Conservation (phyloP, 2,797 vertebrate species). For the Centropyge bicolor region DNA sequence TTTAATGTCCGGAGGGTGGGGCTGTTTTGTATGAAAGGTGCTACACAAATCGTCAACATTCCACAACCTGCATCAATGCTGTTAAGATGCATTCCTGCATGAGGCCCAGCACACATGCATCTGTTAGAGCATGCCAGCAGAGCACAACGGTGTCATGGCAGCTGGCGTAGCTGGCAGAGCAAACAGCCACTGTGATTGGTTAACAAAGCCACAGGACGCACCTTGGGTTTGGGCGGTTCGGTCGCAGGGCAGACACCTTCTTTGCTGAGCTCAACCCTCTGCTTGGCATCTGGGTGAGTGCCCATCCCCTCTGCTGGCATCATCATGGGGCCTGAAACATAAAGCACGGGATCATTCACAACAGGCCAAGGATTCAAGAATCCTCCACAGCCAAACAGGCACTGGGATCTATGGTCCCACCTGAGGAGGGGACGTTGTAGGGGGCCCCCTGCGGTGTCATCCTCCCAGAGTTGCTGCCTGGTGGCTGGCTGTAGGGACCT, state of each 20-base stretch:
- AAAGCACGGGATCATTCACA: neutral
- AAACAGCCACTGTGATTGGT: conserved; percentile 20
- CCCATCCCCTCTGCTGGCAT: conserved; percentile 68
- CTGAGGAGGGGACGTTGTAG: conserved; percentile 81
- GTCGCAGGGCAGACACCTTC: conserved; percentile 46
- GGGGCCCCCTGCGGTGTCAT: conserved; percentile 89
- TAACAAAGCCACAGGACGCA: conserved; percentile 25
- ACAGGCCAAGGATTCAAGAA: neutral
- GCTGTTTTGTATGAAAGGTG: neutral
- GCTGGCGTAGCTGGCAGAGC: neutral
- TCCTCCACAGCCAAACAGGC: neutral
- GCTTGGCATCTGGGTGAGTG: conserved; percentile 69
- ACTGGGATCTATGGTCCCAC: conserved; percentile 43
- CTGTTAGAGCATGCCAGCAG: conserved; percentile 27
- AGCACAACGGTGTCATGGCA: neutral
- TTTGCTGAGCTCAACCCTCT: conserved; percentile 72
- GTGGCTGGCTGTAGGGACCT: conserved; percentile 89
- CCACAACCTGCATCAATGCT: neutral
- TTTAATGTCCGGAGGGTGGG: too few relatives aligned
- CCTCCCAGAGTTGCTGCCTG: conserved; percentile 88
- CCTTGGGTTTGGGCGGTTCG: conserved; percentile 74
- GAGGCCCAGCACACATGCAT: conserved; percentile 22
- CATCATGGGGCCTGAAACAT: conserved; percentile 68
- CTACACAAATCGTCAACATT: neutral
- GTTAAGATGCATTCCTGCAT: neutral